Conservation (phyloP, 2,888 invertebrate genomes). For the Sarcophaga variegata region DNA sequence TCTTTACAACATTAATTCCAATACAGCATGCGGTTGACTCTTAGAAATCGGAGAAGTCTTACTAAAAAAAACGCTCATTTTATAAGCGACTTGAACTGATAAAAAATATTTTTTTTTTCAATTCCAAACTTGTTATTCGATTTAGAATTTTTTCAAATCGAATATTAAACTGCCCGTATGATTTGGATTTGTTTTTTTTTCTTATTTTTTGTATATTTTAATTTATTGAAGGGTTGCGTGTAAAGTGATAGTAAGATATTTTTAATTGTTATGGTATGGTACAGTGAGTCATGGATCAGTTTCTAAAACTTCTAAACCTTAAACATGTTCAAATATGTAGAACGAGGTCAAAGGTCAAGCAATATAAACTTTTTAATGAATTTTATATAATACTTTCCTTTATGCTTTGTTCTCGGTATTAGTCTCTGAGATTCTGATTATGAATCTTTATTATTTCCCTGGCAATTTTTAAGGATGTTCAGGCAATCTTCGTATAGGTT, state of each 20-base stretch:
- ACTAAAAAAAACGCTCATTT: background rate
- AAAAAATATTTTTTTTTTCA: background rate
- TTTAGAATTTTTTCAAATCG: slow-evolving; percentile 38
- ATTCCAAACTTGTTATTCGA: slow-evolving; percentile 8
- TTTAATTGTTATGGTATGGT: background rate
- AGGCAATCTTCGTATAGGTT: too few species aligned
- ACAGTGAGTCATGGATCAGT: too few species aligned
- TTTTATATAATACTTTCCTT: too few species aligned
- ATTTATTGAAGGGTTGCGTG: slow-evolving; percentile 5
- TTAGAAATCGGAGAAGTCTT: background rate
- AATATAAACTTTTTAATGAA: too few species aligned
- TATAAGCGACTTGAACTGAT: background rate
- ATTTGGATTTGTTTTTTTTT: slow-evolving; percentile 48
- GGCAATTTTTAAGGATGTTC: too few species aligned
- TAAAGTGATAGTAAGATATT: background rate
- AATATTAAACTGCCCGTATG: slow-evolving; percentile 34
- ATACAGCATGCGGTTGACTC: background rate
- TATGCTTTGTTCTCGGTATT: too few species aligned
- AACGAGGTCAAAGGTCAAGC: too few species aligned
- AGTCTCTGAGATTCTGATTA: too few species aligned
- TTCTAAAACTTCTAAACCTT: too few species aligned
- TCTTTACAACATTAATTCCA: background rate
- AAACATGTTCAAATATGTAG: too few species aligned
- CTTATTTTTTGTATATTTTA: background rate
- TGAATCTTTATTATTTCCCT: too few species aligned